Conservation (phyloP, 2,888 invertebrate genomes). For the Acronicta alni region DNA sequence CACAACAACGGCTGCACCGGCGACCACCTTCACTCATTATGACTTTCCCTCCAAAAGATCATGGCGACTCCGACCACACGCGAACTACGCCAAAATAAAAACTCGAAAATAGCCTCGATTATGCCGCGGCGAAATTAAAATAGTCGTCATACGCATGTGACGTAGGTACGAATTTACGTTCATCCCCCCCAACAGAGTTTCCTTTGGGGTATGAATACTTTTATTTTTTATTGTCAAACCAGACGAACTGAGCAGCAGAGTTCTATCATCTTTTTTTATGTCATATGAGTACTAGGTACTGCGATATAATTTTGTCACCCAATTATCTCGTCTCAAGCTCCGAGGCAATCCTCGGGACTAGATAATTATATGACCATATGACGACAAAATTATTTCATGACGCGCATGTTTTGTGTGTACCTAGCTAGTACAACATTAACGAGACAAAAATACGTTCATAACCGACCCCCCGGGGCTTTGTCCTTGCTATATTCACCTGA, state of each 20-base stretch:
- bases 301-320: no score
- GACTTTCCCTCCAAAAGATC: slow-evolving; percentile 85
- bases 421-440: neutral
- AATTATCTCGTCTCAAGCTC: no score
- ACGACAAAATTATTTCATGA: no score
- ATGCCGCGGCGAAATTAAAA: slow-evolving; percentile 82
- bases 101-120: slow-evolving; percentile 84
- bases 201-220: slow-evolving; percentile 41
- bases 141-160: slow-evolving; percentile 70
- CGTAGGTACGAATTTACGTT: slow-evolving; percentile 53
- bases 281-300: no score
- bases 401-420: neutral
- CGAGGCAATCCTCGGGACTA: no score
- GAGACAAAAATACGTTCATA: slow-evolving; percentile 22
- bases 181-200: slow-evolving; percentile 80
- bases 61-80: slow-evolving; percentile 83
- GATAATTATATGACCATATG: no score
- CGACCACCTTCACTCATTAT: slow-evolving; percentile 73
- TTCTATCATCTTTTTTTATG: no score
- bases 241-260: no score
- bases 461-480: slow-evolving; percentile 12
- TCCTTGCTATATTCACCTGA: slow-evolving; percentile 10
- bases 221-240: neutral
- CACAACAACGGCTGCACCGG: slow-evolving; percentile 67
- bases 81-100: slow-evolving; percentile 89